Percentiles rank a stretch among this genome's conserved stretches.
These are phyloP conservation scores for Mythimna pallens DNA, from an alignment of 2,888 invertebrate species.

Conservation along the genomic window DNA sequence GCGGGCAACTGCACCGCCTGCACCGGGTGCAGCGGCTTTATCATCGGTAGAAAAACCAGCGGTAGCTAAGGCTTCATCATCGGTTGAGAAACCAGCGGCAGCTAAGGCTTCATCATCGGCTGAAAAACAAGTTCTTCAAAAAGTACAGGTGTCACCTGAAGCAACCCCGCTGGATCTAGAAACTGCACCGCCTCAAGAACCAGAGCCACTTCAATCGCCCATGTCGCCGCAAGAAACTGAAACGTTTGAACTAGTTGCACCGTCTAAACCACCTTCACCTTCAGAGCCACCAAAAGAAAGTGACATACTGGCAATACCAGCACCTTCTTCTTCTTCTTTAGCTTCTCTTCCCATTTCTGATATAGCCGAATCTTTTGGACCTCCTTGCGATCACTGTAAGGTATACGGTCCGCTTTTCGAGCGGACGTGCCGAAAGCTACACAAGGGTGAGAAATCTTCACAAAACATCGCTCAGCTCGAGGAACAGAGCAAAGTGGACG, in stretches of 20 bases:
- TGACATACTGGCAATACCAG: neutral
- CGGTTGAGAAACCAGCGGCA: too few species aligned
- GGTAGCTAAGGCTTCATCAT: too few species aligned
- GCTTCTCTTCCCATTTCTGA: neutral
- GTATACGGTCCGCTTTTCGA: constrained; percentile 20
- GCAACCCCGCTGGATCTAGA: neutral
- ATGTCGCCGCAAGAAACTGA: neutral
- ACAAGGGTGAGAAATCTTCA: neutral
- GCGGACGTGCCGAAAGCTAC: constrained; percentile 27
- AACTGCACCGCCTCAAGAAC: neutral
- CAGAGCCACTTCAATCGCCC: neutral
- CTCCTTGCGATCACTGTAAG: constrained; percentile 17
- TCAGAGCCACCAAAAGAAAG: neutral
- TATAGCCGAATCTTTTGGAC: neutral
- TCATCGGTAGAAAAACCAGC: too few species aligned
- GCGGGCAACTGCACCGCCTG: neutral
- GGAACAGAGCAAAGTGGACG: neutral
- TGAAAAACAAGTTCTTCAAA: neutral
- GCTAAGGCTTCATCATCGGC: too few species aligned
- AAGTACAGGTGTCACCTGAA: neutral
- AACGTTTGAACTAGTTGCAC: neutral
- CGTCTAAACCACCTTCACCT: neutral
- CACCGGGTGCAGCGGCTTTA: too few species aligned
- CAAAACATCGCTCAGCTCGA: neutral
- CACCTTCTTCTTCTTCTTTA: neutral